A percentile compares a stretch with the other conserved stretches of the same genome.
These are phyloP conservation scores for Magallana angulata DNA, from an alignment of 1,140 invertebrate genomes.

Conservation along the genomic window DNA sequence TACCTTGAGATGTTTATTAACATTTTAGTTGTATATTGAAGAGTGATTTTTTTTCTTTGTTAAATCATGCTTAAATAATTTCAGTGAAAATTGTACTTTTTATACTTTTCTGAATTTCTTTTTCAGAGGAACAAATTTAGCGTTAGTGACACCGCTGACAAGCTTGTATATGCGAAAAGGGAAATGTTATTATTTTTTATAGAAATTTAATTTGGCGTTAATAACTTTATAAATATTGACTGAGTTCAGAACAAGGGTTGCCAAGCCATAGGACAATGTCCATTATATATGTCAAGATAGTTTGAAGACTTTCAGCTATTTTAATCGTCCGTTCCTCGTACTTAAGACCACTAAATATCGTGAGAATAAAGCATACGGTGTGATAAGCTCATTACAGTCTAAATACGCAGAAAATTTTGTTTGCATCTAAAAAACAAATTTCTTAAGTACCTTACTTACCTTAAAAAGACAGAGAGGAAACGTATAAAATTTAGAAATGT, in stretches of 20 bases:
- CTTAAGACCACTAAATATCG: neutral
- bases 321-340: neutral
- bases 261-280: neutral
- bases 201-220: neutral
- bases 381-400: slow-evolving; percentile 16
- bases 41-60: neutral
- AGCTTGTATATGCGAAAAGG: neutral
- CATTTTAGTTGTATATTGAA: slow-evolving; percentile 18
- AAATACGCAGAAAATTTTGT: neutral
- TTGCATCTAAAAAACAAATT: neutral
- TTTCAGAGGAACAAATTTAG: neutral
- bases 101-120: neutral
- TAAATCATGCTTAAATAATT: too few species aligned
- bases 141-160: neutral
- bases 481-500: too few species aligned
- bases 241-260: neutral
- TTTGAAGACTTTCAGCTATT: neutral
- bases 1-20: slow-evolving; percentile 1
- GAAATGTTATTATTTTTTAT: neutral
- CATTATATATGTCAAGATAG: neutral
- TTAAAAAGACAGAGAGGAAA: too few species aligned
- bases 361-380: neutral
- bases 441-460: too few species aligned
- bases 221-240: neutral
- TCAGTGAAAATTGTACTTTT: neutral